Evolutionary conservation across 2,797 vertebrate species (phyloP), one percentile per base, ranked within the genome.

Genomic region (Hafferia zeledoni): DNA sequence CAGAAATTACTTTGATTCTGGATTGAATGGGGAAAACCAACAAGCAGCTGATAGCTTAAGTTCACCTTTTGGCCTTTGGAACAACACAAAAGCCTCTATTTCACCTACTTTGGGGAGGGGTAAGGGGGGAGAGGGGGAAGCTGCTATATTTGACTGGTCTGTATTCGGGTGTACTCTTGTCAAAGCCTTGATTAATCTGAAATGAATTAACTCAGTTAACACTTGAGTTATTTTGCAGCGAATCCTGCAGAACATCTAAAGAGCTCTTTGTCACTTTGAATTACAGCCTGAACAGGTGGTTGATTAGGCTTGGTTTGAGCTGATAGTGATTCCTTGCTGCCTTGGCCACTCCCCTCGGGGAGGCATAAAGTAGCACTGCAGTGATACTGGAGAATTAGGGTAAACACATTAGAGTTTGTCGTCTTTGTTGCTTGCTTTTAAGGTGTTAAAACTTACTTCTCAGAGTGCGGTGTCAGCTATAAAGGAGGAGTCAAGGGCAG

Each of bases 141-240:
- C 44, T 47, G 14, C 43, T 79, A 7, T 63, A 43, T 83, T 89
- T 69, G 77, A 20, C 68, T 41, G 18, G 20, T 70, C 56, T 89
- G 18, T 74, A 53, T 87, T 89, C 0, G 5, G 16, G 27, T 88
- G 59, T 87, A 76, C 49, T 41, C 56, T 83, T 89, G 71, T 69
- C 89, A 92, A 94, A 83, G 56, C 55, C 75, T 91, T 83, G 88
- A 92, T 94, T 87, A 94, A 93, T 91, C 60, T 89, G 59, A 90
- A 95, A 77, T 87, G 11, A 88, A 91, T 95, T 92, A 96, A 87
- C 37, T 96, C 76, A 19, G 49, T 92, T 96, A 93, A 93, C 90
- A 64, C 75, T 95, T 67, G 27, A 77, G 37, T 91, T 90, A 83
- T 69, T 90, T 87, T 93, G 76, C 93, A 70, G 41, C 4, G 13